phyloP scores from a whole-genome alignment of 2,888 invertebrate species.

The Caenorhabditis wallacei region DNA sequence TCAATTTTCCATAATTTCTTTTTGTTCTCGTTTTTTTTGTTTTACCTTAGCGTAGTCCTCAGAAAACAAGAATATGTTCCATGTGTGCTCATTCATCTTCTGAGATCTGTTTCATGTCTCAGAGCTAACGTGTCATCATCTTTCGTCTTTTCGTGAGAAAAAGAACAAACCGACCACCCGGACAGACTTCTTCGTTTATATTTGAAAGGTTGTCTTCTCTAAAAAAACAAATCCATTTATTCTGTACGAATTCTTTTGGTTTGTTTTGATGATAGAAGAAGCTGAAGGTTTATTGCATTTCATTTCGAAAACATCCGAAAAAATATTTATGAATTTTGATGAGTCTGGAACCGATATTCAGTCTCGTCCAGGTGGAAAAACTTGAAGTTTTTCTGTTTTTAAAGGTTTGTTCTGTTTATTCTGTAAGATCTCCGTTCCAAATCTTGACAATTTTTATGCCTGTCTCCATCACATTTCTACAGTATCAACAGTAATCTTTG shows the following conservation, averaged over 20 bases:
- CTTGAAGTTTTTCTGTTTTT: too few relatives aligned
- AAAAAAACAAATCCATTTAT: not conserved
- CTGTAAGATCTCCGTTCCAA: too few relatives aligned
- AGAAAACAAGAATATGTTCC: constrained; percentile 38
- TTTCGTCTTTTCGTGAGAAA: constrained; percentile 1
- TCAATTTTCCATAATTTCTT: constrained; percentile 4
- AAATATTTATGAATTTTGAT: constrained; percentile 43
- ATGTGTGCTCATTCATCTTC: constrained; percentile 44
- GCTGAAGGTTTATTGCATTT: constrained; percentile 27
- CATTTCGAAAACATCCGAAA: not conserved
- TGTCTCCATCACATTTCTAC: too few relatives aligned
- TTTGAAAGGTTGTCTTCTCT: not conserved
- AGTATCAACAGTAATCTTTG: too few relatives aligned
- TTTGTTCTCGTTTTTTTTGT: not conserved
- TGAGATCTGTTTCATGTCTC: constrained; percentile 11
- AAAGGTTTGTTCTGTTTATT: too few relatives aligned
- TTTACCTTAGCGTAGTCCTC: not conserved
- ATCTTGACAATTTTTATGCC: too few relatives aligned
- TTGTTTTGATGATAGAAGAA: constrained; percentile 11
- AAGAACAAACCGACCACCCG: not conserved
- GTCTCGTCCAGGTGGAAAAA: not conserved
- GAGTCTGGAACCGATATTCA: constrained; percentile 1
- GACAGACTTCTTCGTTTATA: constrained; percentile 21
- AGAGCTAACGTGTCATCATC: constrained; percentile 45
- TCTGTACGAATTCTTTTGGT: not conserved